These are phyloP conservation scores for Platorchestia sp. DNA, from an alignment of 1,140 invertebrate genomes.

Conservation along the genomic window DNA sequence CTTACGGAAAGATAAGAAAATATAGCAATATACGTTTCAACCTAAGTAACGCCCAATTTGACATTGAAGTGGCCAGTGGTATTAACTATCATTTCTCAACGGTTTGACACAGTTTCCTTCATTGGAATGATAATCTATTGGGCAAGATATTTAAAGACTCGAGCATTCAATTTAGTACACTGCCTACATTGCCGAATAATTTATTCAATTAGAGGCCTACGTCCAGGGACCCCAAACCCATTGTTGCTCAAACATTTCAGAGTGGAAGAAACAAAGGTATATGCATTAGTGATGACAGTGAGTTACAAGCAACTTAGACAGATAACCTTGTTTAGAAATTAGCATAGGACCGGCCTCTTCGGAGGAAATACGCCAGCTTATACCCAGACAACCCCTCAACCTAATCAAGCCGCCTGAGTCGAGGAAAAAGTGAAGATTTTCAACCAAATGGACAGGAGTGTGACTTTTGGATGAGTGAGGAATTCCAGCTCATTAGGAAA, in stretches of 20 bases:
- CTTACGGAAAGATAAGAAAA: neutral
- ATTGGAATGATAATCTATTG: neutral
- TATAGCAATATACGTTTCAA: conserved; percentile 18
- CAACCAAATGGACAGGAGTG: neutral
- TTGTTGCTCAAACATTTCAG: neutral
- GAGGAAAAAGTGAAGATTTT: neutral
- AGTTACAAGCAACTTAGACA: neutral
- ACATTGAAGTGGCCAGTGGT: conserved; percentile 22
- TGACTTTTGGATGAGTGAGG: neutral
- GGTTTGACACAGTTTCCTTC: neutral
- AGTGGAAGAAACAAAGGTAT: neutral
- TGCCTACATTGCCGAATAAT: neutral
- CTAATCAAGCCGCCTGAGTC: neutral
- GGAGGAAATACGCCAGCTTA: neutral
- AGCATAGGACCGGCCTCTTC: neutral
- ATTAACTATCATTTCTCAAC: neutral
- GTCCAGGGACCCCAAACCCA: neutral
- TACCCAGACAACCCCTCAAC: neutral
- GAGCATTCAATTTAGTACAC: conserved; percentile 12
- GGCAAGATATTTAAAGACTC: neutral
- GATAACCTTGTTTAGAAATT: neutral
- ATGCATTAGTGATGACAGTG: neutral
- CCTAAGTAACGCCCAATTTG: neutral
- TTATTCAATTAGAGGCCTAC: neutral
- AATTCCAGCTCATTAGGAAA: neutral